Evolutionary conservation across 1,140 invertebrate species (phyloP).

Genomic region (Rhyacophila brunnea): DNA sequence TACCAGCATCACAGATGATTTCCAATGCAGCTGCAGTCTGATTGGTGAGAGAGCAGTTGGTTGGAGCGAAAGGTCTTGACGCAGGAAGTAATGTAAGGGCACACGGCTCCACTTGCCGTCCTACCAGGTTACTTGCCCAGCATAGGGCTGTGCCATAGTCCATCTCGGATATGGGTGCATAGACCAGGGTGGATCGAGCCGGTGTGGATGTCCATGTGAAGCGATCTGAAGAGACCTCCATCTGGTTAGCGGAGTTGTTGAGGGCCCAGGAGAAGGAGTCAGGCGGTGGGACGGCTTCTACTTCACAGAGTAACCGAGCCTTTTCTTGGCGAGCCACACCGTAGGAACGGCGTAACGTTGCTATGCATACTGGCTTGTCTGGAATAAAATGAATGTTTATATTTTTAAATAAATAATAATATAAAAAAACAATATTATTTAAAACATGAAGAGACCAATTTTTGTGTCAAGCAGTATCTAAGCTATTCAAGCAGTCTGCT

Average conservation of each 20-base stretch:
- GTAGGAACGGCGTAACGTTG: conserved; percentile 76
- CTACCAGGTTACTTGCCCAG: conserved; percentile 65
- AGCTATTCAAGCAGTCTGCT: too few species aligned
- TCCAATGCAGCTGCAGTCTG: conserved; percentile 73
- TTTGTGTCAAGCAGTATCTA: too few species aligned
- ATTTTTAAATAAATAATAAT: too few species aligned
- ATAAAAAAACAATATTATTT: too few species aligned
- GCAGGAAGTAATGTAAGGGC: conserved; percentile 70
- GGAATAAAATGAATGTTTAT: too few species aligned
- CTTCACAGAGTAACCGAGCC: conserved; percentile 77
- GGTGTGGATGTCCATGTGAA: conserved; percentile 61
- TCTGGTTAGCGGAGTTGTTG: conserved; percentile 81
- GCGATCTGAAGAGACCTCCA: conserved; percentile 53
- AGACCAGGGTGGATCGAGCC: conserved; percentile 71
- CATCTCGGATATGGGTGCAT: conserved; percentile 73
- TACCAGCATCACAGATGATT: conserved; percentile 52
- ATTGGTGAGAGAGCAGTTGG: conserved; percentile 79
- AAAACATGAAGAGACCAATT: too few species aligned
- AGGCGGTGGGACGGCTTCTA: conserved; percentile 81
- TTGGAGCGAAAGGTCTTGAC: conserved; percentile 72
- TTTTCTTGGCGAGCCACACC: conserved; percentile 82
- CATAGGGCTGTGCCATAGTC: conserved; percentile 72
- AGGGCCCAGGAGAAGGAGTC: conserved; percentile 86
- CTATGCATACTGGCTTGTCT: conserved; percentile 84
- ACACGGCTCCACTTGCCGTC: conserved; percentile 66